A percentile compares a stretch with the other conserved stretches of the same genome.
Evolutionary conservation across 2,888 invertebrate species (phyloP).

Genomic region (Phengaris arion): DNA sequence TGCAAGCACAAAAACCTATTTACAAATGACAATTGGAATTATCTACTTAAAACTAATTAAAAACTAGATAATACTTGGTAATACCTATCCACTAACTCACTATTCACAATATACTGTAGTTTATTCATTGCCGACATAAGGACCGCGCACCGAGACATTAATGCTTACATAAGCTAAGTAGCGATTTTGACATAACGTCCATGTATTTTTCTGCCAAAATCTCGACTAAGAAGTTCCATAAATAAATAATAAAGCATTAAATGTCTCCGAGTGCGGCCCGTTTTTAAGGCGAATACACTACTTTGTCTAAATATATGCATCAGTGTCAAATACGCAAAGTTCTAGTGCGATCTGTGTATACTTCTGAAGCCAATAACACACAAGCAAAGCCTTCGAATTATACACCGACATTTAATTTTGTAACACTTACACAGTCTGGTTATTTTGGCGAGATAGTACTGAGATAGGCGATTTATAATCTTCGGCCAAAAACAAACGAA

Average conservation of each 20-base stretch:
- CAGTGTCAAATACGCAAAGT: slow-evolving; percentile 32
- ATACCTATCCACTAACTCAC: slow-evolving; percentile 47
- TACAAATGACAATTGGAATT: slow-evolving; percentile 47
- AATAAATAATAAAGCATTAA: not conserved
- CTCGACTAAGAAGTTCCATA: too few relatives aligned
- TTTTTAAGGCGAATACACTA: not conserved
- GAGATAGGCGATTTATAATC: too few relatives aligned
- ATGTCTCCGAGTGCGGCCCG: not conserved
- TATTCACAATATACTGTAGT: slow-evolving; percentile 17
- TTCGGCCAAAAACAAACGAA: too few relatives aligned
- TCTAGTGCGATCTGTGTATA: not conserved
- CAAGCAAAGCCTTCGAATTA: not conserved
- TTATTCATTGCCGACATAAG: not conserved
- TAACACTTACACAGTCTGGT: too few relatives aligned
- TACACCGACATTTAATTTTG: not conserved
- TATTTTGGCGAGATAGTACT: too few relatives aligned
- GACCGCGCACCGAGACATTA: too few relatives aligned
- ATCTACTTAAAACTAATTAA: slow-evolving; percentile 65
- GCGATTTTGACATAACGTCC: too few relatives aligned
- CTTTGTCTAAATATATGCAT: slow-evolving; percentile 34
- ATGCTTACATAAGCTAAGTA: too few relatives aligned
- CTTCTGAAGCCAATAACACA: not conserved
- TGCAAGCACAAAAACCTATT: slow-evolving; percentile 44
- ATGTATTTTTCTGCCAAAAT: too few relatives aligned
- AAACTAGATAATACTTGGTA: slow-evolving; percentile 67